A percentile compares a stretch with the other conserved stretches of the same genome.
Conservation (phyloP, 92 coral and sea anemone species). For the Porites rus region DNA sequence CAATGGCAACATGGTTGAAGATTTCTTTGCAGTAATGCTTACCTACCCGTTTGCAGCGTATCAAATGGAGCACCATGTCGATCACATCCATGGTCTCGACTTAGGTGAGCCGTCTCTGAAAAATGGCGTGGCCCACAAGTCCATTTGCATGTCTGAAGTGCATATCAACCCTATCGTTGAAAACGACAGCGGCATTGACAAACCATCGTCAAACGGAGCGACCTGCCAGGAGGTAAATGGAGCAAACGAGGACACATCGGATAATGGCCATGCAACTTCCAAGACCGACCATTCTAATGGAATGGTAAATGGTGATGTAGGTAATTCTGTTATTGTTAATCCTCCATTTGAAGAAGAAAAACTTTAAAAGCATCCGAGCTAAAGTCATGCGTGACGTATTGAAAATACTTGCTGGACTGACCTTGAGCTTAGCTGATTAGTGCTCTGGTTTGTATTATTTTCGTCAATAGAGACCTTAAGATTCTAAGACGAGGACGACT, state of each 20-base stretch:
- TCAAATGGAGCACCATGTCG: conserved; percentile 87
- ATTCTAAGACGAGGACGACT: no score
- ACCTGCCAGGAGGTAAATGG: background rate
- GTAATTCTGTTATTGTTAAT: background rate
- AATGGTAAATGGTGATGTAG: background rate
- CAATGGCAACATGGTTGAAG: conserved; percentile 82
- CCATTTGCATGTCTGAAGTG: conserved; percentile 7
- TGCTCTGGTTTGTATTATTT: no score
- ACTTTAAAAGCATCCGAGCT: background rate
- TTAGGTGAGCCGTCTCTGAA: background rate
- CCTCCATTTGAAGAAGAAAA: background rate
- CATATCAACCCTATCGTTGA: conserved; percentile 6
- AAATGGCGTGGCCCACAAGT: background rate
- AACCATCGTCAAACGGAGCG: background rate
- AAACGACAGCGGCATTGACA: background rate
- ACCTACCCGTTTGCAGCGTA: conserved; percentile 81
- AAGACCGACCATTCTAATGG: background rate
- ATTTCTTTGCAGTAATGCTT: conserved; percentile 73
- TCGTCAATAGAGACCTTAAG: no score
- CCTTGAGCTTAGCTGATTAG: no score
- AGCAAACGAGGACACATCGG: background rate
- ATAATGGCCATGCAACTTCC: background rate
- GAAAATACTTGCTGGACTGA: background rate
- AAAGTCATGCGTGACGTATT: background rate
- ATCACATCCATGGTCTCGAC: conserved; percentile 4